Conservation (phyloP, 2,888 invertebrate genomes). For the Drosophila pseudotakahashii region DNA sequence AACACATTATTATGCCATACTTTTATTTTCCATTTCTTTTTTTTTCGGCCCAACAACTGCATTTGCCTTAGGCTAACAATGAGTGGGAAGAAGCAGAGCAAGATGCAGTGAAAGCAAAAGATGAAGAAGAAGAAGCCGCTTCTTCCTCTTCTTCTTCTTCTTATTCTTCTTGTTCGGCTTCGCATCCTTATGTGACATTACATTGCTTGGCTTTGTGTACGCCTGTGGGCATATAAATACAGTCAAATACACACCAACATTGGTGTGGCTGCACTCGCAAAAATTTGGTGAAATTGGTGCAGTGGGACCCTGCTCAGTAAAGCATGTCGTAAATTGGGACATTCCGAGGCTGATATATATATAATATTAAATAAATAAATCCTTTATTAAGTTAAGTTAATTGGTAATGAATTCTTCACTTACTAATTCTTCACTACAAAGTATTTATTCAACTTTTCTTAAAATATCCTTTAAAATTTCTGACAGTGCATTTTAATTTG, state of each 20-base stretch:
- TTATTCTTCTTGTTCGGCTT: slow-evolving; percentile 6
- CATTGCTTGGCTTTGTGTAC: slow-evolving; percentile 22
- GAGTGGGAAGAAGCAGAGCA: slow-evolving; percentile 10
- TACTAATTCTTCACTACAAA: no score
- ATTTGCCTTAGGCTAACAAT: slow-evolving; percentile 38
- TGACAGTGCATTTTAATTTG: neutral
- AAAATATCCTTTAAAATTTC: neutral
- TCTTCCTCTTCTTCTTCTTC: slow-evolving; percentile 4
- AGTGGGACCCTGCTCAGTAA: neutral
- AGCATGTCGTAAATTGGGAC: neutral
- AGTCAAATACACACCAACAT: neutral
- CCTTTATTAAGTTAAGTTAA: no score
- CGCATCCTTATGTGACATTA: slow-evolving; percentile 28
- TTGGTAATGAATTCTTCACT: no score
- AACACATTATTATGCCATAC: slow-evolving; percentile 63
- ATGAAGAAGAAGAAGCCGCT: neutral
- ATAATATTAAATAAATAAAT: no score
- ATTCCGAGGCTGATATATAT: neutral
- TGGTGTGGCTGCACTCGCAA: neutral
- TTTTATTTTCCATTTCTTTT: slow-evolving; percentile 39
- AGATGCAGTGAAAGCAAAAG: slow-evolving; percentile 5
- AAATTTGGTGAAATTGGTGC: neutral
- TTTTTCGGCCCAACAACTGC: slow-evolving; percentile 40
- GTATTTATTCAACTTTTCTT: no score
- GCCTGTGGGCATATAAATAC: slow-evolving; percentile 17